Percentiles rank a stretch among this genome's conserved stretches.
Conservation (phyloP, 2,113 vertebrate species). For the Sciurus niger region DNA sequence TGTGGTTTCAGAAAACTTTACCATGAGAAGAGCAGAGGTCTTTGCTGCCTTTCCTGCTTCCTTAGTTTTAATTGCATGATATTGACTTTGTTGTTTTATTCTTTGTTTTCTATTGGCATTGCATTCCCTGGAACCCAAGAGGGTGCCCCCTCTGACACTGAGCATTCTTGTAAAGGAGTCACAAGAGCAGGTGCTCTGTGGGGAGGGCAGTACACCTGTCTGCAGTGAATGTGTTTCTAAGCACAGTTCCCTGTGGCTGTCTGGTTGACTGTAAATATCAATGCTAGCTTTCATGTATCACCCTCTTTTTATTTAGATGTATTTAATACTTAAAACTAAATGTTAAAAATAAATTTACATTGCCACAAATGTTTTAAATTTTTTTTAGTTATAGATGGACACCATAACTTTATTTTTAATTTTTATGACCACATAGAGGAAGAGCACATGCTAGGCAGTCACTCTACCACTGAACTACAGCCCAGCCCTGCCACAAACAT, state of each 20-base stretch:
- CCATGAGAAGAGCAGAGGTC: not conserved
- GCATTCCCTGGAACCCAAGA: not conserved
- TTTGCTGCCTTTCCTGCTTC: not conserved
- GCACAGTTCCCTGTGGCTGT: not conserved
- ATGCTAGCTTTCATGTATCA: not conserved
- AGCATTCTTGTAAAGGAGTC: not conserved
- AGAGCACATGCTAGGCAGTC: no score
- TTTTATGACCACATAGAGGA: no score
- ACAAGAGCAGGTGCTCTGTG: no score
- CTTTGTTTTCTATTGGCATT: not conserved
- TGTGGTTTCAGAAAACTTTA: conserved; percentile 32
- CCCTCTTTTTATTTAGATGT: not conserved
- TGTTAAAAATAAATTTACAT: not conserved
- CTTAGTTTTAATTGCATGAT: not conserved
- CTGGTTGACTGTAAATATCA: not conserved
- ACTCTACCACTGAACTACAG: no score
- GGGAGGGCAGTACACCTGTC: no score
- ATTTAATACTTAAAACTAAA: not conserved
- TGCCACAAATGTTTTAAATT: not conserved
- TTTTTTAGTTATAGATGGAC: no score
- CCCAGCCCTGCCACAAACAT: not conserved
- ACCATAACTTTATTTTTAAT: no score
- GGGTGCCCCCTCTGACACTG: not conserved
- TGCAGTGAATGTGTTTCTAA: not conserved
- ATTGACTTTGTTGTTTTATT: not conserved